Conservation (phyloP, 2,888 invertebrate species). For the Halictus ligatus region DNA sequence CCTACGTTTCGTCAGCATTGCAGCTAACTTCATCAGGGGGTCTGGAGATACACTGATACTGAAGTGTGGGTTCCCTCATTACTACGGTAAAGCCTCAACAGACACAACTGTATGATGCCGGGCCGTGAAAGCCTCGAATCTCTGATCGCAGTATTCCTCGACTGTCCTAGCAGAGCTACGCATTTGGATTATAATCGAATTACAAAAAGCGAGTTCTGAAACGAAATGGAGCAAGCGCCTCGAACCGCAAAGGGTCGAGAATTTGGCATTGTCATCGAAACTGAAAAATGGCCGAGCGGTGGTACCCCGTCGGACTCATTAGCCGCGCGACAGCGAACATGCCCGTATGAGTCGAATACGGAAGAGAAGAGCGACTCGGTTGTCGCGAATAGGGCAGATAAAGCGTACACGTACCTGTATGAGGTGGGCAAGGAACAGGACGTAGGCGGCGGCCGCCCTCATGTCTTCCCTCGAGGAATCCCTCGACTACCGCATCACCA, state of each 20-base stretch:
- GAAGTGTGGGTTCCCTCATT: no score
- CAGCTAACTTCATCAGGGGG: no score
- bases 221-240: not conserved
- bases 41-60: no score
- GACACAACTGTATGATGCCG: no score
- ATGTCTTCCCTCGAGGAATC: conserved; percentile 84
- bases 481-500: conserved; percentile 84
- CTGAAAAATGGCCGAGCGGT: not conserved
- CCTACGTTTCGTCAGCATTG: no score
- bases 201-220: no score
- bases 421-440: conserved; percentile 84
- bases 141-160: no score
- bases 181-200: no score
- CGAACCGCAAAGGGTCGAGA: not conserved
- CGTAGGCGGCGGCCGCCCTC: conserved; percentile 84
- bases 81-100: no score
- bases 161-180: no score
- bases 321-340: conserved; percentile 37
- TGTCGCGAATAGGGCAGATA: conserved; percentile 59
- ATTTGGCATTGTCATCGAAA: not conserved
- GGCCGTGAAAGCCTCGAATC: no score
- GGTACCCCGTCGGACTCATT: conserved; percentile 42
- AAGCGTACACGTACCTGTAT: conserved; percentile 80
- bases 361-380: conserved; percentile 56
- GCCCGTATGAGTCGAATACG: conserved; percentile 65